Percentiles rank a stretch among this genome's conserved stretches.
Evolutionary conservation across 2,113 vertebrate genomes (phyloP).

Genomic region (Pelecanus crispus): DNA sequence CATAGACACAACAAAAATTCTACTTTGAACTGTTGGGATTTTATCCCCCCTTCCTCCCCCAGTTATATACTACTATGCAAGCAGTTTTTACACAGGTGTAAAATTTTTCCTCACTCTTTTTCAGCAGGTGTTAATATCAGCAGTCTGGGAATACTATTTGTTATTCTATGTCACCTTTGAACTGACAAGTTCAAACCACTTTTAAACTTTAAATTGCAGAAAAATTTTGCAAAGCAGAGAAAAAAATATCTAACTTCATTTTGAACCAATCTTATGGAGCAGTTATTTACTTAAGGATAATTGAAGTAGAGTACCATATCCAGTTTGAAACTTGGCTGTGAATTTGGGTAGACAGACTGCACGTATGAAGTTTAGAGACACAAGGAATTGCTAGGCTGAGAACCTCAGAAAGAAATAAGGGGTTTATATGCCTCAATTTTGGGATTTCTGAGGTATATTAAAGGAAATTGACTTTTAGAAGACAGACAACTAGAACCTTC

Average conservation of each 20-base stretch:
- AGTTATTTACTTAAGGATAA: background rate
- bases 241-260: background rate
- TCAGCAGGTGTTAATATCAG: background rate
- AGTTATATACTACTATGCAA: background rate
- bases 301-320: background rate
- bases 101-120: background rate
- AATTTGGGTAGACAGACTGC: background rate
- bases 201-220: background rate
- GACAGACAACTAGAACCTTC: background rate
- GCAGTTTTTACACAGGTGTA: background rate
- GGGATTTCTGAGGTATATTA: background rate
- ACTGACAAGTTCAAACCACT: background rate
- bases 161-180: background rate
- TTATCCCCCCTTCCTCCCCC: fast-evolving
- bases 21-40: background rate
- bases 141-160: background rate
- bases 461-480: background rate
- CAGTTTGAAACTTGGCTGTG: background rate
- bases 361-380: background rate
- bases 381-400: background rate
- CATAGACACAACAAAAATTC: background rate
- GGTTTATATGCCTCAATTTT: background rate
- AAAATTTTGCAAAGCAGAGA: background rate
- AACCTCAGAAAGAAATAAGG: background rate
- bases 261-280: background rate